phyloP scores from a whole-genome alignment of 2,888 invertebrate genomes.

The Drosophila paracracens region DNA sequence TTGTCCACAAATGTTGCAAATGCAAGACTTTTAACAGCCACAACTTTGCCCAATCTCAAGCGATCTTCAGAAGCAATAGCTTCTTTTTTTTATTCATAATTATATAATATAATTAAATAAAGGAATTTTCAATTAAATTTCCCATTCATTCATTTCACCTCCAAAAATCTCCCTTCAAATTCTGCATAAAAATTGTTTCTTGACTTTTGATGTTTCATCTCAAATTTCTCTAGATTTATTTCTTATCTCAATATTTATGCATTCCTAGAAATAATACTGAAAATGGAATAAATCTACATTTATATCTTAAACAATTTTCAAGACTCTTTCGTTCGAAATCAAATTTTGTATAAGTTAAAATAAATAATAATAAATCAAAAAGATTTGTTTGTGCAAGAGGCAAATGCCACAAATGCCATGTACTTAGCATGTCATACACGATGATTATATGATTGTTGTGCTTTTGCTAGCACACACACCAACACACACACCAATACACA shows the following conservation, averaged over 20 bases:
- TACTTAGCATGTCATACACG: not conserved
- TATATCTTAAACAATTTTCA: not conserved
- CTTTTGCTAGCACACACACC: slow-evolving; percentile 5
- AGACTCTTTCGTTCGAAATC: not conserved
- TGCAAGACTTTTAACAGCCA: not conserved
- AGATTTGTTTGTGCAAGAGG: not conserved
- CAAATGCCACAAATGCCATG: not conserved
- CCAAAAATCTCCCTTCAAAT: not conserved
- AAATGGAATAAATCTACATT: not conserved
- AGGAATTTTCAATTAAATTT: not conserved
- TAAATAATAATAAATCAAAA: not conserved
- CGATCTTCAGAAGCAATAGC: no score
- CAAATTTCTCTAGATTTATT: not conserved
- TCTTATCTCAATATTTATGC: not conserved
- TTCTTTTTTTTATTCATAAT: no score
- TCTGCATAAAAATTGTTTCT: not conserved
- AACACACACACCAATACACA: slow-evolving; percentile 10
- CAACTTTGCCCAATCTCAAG: no score
- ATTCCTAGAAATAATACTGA: not conserved
- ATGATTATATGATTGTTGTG: slow-evolving; percentile 3
- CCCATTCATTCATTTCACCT: not conserved
- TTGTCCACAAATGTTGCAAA: not conserved
- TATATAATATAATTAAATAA: no score
- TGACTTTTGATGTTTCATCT: not conserved
- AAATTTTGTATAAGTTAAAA: not conserved